Percentiles rank a stretch among this genome's conserved stretches.
Evolutionary conservation across 2,113 vertebrate genomes (phyloP).

Genomic region (Arizona elegans): DNA sequence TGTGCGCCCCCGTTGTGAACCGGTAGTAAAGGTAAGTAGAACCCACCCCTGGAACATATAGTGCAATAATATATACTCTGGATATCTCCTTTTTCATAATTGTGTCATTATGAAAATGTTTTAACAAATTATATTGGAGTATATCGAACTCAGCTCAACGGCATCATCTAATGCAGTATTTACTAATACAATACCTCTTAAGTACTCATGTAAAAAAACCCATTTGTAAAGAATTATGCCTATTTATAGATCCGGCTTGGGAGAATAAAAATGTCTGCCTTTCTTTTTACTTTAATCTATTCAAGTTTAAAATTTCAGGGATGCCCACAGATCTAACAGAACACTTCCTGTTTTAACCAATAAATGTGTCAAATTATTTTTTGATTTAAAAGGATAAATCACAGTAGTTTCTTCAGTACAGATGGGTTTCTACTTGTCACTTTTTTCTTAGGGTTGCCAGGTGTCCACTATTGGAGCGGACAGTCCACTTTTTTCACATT

Average conservation of each 20-base stretch:
- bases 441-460: conserved; percentile 39
- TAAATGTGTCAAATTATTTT: conserved; percentile 69
- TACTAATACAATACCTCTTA: background rate
- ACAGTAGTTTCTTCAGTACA: conserved; percentile 62
- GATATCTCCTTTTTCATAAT: background rate
- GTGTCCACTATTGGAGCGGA: too few species aligned
- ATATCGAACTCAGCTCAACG: background rate
- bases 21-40: too few species aligned
- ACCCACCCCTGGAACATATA: background rate
- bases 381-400: conserved; percentile 68
- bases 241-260: conserved; percentile 18
- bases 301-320: conserved; percentile 53
- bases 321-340: conserved; percentile 64
- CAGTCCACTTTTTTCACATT: too few species aligned
- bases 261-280: conserved; percentile 50
- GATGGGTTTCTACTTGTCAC: conserved; percentile 57
- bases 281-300: conserved; percentile 58
- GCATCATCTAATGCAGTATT: conserved; percentile 24
- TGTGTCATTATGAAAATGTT: background rate
- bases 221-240: conserved; percentile 15
- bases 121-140: background rate
- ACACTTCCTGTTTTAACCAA: conserved; percentile 67
- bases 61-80: background rate
- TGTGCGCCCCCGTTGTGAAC: too few species aligned
- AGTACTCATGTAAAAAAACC: conserved; percentile 2